Base-by-base conservation (phyloP, 2,888 invertebrate species). In the Drosophila incognita region DNA sequence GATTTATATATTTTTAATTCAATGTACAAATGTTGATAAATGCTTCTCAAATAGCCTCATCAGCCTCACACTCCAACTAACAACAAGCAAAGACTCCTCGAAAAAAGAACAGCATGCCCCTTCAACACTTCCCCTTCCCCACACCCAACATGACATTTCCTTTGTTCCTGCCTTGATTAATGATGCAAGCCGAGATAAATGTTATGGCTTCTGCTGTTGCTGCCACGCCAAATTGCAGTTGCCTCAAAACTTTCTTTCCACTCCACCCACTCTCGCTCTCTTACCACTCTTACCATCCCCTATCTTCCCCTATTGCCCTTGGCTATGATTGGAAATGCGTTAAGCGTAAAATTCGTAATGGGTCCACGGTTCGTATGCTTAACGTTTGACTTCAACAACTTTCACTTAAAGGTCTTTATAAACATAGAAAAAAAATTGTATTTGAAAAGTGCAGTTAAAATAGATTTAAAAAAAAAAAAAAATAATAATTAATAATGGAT, bases 11-110 rank as follows among this genome's bases (percentile, higher is more conserved):
- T 68, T 82, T 82, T 79, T 74, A 81, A 82, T 85, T 74, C 83
- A 71, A 78, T 81, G 79, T 81, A 67, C 79, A 85, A 82, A 85
- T 81, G 76, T 83, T 84, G 83, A 84, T 84, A 87, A 84, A 84
- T 84, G 83, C 74, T 83, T 70, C 65, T 60, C 36, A 29, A 74
- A 71, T 56, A 65, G 62, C 56, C 21, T 24, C 27, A 24, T 46
- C 46, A 46, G 24, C 46, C 46, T 15, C 46, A 24, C 15, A 15
- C 4, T 21, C 21, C 21, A 21, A n/a, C 42, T 33, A 33, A 24
- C 40, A 54, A 8, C 27, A 54, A 54, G 6, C 36, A 38, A 24
- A 18, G 35, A 24, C 51, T 18, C 15, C 36, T 54, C 21, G 15
- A 36, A 27, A 18, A 24, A 54, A 33, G 21, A 38, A 27, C 54